Base-by-base conservation (phyloP, 2,797 vertebrate species). In the Gymnothorax javanicus region DNA sequence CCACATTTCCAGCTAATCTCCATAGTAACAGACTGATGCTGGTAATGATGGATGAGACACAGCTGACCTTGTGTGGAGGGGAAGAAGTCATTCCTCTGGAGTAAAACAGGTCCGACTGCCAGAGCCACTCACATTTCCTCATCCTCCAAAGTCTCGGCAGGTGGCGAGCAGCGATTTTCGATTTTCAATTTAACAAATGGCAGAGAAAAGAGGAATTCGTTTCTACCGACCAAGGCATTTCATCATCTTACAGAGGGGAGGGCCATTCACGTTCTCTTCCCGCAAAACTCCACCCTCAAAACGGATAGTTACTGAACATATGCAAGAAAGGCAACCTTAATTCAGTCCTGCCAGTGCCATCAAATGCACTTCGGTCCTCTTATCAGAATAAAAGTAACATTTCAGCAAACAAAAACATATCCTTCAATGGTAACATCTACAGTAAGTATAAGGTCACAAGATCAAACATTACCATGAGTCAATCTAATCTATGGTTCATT, bases 11-110 rank as follows among this genome's bases (percentile, higher is more conserved):
- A 81, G 77, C 77, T 81, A 33, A 73, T 85, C 43, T 43, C 79
- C 84, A 82, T 73, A 25, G 62, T 77, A 82, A 82, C 60, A 88
- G 50, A 85, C 27, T 69, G n/a, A 77, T 43, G 33, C 75, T 59
- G 59, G 17, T 15, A 33, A 62, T 43, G 84, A 83, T 11, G 8
- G 62, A 88, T 86, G 67, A 86, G 50, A 67, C 81, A 77, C 77
- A 56, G 57, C n/a, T 86, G 69, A 54, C 69, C 84, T 85, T 84
- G 56, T 33, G 57, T 1, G 25, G 69, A 84, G 82, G 33, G 69
- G 56, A 75, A 27, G 77, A n/a, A 83, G 25, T n/a, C 27, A 52
- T 20, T 84, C 64, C 64, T 56, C 50, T 17, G 67, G 50, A 75
- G 50, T 23, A 43, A 50, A n/a, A 75, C 84, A 75, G 67, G 64